Evolutionary conservation across 2,888 invertebrate genomes (phyloP), one percentile per base, ranked within the genome.

Genomic region (Zygaena filipendulae): DNA sequence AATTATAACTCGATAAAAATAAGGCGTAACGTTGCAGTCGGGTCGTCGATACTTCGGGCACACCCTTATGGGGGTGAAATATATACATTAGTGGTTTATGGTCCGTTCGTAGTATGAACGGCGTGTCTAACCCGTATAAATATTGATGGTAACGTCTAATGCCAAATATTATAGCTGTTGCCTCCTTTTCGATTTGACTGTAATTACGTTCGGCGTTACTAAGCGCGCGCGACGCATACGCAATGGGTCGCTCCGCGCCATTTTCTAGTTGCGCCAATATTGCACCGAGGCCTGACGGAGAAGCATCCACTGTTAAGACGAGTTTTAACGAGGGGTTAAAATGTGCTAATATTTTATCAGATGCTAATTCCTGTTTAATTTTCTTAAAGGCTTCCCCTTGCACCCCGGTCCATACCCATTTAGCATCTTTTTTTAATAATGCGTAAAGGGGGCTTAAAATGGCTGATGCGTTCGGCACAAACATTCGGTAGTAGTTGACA

Each of bases 21-120:
- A 43, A 27, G 14, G 55, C 51, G 46, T 49, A 59, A 23, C 48
- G 29, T 33, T 45, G 53, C 34, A 52, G 39, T 13, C 48, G 38
- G 19, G 46, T 46, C 5, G 56, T 47, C n/a, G 50, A 47, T 22
- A 49, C 39, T 6, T 25, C 32, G 20, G 42, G 55, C 36, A 41
- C 55, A 11, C 40, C 47, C 13, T 39, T 33, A 40, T 46, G 48
- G 3, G 30, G 28, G 1, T 46, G 45, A 22, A 69, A 57, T 20
- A 72, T 55, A 6, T 45, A 38, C 3, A 42, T 39, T 3, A 77
- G 36, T 1, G 72, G 69, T 32, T 64, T 50, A 32, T 66, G 59
- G 35, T 69, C 67, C 0, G 63, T 67, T 6, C 51, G 12, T 4
- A 67, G 32, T 1, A 37, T 46, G 11, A 44, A 45, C n/a, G 19